phyloP scores from a whole-genome alignment of 2,888 invertebrate genomes.

The Unio pictorum region DNA sequence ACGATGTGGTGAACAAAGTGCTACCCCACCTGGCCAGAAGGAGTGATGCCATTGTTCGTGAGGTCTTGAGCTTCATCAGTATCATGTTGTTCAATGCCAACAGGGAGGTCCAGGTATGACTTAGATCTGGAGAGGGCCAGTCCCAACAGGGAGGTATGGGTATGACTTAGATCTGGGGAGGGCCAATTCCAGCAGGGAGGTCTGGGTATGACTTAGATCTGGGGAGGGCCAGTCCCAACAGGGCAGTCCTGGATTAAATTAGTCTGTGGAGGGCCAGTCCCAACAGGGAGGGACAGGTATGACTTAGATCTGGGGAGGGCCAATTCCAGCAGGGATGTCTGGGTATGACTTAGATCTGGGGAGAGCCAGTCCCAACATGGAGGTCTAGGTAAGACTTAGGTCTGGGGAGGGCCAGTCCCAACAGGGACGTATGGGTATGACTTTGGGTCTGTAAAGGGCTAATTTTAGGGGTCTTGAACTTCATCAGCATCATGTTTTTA shows the following conservation, averaged over 20 bases:
- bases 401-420: too few species aligned
- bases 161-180: slow-evolving; percentile 15
- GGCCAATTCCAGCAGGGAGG: slow-evolving; percentile 68
- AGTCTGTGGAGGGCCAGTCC: too few species aligned
- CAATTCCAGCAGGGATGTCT: too few species aligned
- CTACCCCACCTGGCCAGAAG: slow-evolving; percentile 66
- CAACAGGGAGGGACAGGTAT: too few species aligned
- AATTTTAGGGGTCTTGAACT: slow-evolving; percentile 61
- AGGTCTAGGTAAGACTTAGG: too few species aligned
- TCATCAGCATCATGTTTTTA: slow-evolving; percentile 68
- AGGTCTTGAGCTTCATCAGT: slow-evolving; percentile 66
- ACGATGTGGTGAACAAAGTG: slow-evolving; percentile 65
- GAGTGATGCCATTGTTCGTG: slow-evolving; percentile 65
- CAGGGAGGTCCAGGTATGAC: slow-evolving; percentile 65
- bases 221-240: slow-evolving; percentile 64
- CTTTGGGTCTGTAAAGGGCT: too few species aligned
- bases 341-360: too few species aligned
- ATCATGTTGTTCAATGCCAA: slow-evolving; percentile 70
- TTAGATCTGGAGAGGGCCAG: slow-evolving; percentile 44
- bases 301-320: too few species aligned
- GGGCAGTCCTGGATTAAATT: slow-evolving; percentile 62
- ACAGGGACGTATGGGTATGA: too few species aligned
- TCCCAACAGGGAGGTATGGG: slow-evolving; percentile 69
- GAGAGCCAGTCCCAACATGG: too few species aligned
- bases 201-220: slow-evolving; percentile 56